Conservation (phyloP, 2,888 invertebrate species). For the Yponomeuta evonymella region DNA sequence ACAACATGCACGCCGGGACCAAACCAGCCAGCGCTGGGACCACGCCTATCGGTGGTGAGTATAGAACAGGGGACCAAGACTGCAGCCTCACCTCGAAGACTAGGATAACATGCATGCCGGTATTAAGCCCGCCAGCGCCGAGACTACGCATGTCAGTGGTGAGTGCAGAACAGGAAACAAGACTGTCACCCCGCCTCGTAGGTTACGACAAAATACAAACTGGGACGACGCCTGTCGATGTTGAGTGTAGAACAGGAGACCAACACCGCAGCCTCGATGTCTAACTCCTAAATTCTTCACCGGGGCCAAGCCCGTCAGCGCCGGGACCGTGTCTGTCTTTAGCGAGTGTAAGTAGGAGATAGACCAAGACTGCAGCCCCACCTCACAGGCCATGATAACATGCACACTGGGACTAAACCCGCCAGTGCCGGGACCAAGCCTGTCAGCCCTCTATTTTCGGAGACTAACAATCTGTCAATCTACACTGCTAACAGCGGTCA, state of each 20-base stretch:
- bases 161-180: constrained; percentile 20
- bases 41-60: constrained; percentile 57
- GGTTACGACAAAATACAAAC: too few relatives aligned
- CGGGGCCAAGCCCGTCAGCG: too few relatives aligned
- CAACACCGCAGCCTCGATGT: too few relatives aligned
- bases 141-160: constrained; percentile 35
- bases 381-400: constrained; percentile 51
- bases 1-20: constrained; percentile 62
- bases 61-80: constrained; percentile 34
- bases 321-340: too few relatives aligned
- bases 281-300: too few relatives aligned
- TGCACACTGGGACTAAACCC: constrained; percentile 57
- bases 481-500: neutral
- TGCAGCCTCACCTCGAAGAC: constrained; percentile 34
- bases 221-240: too few relatives aligned
- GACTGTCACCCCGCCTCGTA: too few relatives aligned
- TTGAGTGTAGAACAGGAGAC: too few relatives aligned
- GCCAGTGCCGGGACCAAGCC: constrained; percentile 45
- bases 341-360: too few relatives aligned
- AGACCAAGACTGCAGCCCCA: constrained; percentile 33
- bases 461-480: constrained; percentile 24
- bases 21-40: constrained; percentile 47
- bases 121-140: constrained; percentile 20
- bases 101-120: constrained; percentile 65
- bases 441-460: constrained; percentile 48